These are phyloP conservation scores for Ormyrus nitidulus DNA, from an alignment of 2,888 invertebrate genomes.

Conservation along the genomic window DNA sequence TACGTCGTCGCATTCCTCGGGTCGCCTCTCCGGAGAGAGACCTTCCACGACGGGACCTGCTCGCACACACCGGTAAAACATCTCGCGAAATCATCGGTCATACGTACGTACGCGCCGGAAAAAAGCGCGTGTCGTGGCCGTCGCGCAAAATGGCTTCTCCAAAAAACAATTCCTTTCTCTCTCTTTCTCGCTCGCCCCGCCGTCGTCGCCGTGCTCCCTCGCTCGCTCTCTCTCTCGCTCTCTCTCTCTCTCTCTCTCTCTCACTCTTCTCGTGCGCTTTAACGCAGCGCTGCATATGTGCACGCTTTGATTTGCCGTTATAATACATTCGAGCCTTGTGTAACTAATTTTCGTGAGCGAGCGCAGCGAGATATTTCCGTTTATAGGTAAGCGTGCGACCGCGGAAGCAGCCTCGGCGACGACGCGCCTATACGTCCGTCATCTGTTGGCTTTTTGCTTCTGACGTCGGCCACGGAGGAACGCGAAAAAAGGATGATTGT, in stretches of 20 bases:
- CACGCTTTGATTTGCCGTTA: constrained; percentile 52
- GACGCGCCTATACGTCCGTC: background rate
- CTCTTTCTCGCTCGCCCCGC: background rate
- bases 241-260: background rate
- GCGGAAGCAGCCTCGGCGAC: background rate
- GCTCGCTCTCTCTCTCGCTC: background rate
- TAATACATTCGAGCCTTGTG: constrained; percentile 4
- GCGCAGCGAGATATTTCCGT: background rate
- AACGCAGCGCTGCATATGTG: constrained; percentile 60
- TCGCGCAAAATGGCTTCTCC: constrained; percentile 71
- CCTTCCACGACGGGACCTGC: background rate
- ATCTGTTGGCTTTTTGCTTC: background rate
- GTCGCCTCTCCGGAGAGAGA: too few species aligned
- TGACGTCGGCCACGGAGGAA: too few species aligned
- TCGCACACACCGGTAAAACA: too few species aligned
- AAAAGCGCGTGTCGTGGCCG: background rate
- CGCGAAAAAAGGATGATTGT: too few species aligned
- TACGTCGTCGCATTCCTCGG: constrained; percentile 16
- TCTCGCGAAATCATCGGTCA: too few species aligned
- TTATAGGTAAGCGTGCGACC: background rate
- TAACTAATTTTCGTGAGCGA: background rate
- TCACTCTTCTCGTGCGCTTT: background rate
- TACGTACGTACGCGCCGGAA: background rate
- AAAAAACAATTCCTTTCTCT: constrained; percentile 64
- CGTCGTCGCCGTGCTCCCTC: constrained; percentile 42